phyloP scores from a whole-genome alignment of 2,113 vertebrate species.

The Oophaga pumilio region DNA sequence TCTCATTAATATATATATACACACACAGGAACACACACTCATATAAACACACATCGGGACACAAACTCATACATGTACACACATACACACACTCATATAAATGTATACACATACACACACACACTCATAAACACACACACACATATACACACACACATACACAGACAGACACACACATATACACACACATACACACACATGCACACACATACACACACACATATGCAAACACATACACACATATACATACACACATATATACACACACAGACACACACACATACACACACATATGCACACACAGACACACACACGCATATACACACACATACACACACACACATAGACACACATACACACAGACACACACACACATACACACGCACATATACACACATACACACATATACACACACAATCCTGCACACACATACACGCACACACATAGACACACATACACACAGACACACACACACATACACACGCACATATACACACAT shows the following conservation, averaged over 20 bases:
- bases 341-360: not conserved
- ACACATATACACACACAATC: not conserved
- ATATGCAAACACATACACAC: slow-evolving; percentile 41
- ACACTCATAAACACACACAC: not conserved
- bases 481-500: slow-evolving; percentile 33
- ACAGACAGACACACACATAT: slow-evolving; percentile 2
- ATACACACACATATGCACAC: slow-evolving; percentile 30
- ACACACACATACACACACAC: not conserved
- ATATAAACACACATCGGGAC: not conserved
- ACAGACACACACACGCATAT: not conserved
- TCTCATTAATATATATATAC: not conserved
- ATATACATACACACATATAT: not conserved
- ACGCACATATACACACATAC: not conserved
- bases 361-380: not conserved
- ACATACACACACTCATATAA: slow-evolving; percentile 39
- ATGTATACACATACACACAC: not conserved
- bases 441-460: not conserved
- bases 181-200: not conserved
- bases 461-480: not conserved
- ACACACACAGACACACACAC: not conserved
- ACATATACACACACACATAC: slow-evolving; percentile 29
- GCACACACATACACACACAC: not conserved
- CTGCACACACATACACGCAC: not conserved
- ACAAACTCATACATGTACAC: not conserved
- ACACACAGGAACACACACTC: not conserved